phyloP scores from a whole-genome alignment of 2,113 vertebrate species.

The Saguinus imperator region DNA sequence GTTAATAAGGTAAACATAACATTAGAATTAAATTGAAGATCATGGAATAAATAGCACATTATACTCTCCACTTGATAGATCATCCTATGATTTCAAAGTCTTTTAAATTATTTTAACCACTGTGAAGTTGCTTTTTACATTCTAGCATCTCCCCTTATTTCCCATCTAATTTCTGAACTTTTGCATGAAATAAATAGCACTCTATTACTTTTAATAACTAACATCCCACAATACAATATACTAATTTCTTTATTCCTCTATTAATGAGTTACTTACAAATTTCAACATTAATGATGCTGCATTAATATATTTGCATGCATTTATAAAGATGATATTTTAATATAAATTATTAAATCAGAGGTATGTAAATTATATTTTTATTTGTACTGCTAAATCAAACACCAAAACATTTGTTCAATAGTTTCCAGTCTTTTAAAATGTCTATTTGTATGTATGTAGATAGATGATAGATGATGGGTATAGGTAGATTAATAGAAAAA shows the following conservation, averaged over 20 bases:
- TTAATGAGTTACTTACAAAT: background rate
- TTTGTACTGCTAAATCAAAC: background rate
- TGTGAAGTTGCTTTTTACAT: background rate
- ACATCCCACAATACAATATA: background rate
- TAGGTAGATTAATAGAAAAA: background rate
- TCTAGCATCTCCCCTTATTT: background rate
- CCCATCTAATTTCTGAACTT: background rate
- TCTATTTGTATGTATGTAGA: background rate
- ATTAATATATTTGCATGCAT: background rate
- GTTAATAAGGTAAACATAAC: background rate
- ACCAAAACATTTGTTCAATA: background rate
- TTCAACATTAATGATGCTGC: background rate
- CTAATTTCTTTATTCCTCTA: background rate
- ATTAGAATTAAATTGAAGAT: background rate
- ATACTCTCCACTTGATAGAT: background rate
- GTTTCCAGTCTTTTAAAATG: background rate
- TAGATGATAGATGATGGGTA: background rate
- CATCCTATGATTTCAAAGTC: background rate
- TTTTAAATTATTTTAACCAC: background rate
- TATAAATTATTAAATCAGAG: background rate
- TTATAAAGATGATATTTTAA: background rate
- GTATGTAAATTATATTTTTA: background rate
- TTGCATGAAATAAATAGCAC: background rate
- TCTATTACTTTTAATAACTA: background rate
- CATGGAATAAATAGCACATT: background rate